Percentiles rank a stretch among this genome's conserved stretches.
Conservation (phyloP, 2,797 vertebrate species). For the Cercopithecus petaurista region DNA sequence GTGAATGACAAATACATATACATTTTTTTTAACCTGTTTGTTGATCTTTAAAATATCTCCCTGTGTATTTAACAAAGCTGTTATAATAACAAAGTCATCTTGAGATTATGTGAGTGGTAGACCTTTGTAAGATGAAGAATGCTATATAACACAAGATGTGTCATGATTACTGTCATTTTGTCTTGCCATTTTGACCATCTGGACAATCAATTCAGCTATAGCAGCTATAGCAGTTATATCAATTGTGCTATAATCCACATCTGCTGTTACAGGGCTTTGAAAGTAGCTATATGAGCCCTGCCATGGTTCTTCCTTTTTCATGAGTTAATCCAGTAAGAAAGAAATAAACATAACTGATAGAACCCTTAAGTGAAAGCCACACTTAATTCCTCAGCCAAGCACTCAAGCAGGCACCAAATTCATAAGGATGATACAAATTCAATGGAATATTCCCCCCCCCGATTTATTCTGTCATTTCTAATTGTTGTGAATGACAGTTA, state of each 20-base stretch:
- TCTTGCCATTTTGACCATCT: slow-evolving; percentile 30
- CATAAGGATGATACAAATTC: slow-evolving; percentile 25
- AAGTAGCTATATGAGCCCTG: background rate
- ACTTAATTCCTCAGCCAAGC: slow-evolving; percentile 51
- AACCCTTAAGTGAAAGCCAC: slow-evolving; percentile 52
- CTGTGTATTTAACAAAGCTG: background rate
- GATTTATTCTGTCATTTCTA: slow-evolving; percentile 36
- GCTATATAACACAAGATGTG: background rate
- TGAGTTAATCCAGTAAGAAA: slow-evolving; percentile 42
- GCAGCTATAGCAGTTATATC: background rate
- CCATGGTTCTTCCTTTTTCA: slow-evolving; percentile 21
- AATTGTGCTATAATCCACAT: slow-evolving; percentile 5
- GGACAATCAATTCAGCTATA: background rate
- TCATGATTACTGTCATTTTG: background rate
- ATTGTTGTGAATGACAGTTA: background rate
- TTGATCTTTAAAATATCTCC: background rate
- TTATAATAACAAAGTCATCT: background rate
- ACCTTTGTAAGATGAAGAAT: background rate
- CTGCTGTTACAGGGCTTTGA: slow-evolving; percentile 7
- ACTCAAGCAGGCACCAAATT: background rate
- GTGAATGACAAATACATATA: background rate
- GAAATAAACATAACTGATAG: slow-evolving; percentile 53
- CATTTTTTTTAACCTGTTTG: background rate
- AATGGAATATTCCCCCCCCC: background rate
- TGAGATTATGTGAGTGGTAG: background rate